These are phyloP conservation scores for Perca schrenkii DNA, from an alignment of 2,113 vertebrate genomes.

Conservation along the genomic window DNA sequence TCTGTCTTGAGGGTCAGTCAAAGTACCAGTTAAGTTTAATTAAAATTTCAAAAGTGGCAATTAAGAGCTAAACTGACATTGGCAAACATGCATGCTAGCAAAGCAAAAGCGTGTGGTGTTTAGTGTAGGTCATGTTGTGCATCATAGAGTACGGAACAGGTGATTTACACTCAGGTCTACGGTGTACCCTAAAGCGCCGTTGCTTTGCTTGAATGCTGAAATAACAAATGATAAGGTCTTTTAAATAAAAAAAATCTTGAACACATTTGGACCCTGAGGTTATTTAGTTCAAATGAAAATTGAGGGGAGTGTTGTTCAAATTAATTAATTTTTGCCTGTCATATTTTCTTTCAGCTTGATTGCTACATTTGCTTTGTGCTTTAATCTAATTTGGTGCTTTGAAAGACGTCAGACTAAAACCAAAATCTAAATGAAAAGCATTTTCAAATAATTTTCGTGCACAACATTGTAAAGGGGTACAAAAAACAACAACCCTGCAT, in stretches of 20 bases:
- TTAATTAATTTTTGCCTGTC: slow-evolving; percentile 67
- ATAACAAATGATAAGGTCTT: slow-evolving; percentile 43
- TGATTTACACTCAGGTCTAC: slow-evolving; percentile 33
- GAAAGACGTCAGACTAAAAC: slow-evolving; percentile 56
- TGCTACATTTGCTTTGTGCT: slow-evolving; percentile 58
- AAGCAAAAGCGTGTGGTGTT: neutral
- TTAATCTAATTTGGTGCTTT: slow-evolving; percentile 58
- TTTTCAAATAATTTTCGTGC: slow-evolving; percentile 61
- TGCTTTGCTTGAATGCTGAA: slow-evolving; percentile 28
- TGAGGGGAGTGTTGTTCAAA: slow-evolving; percentile 46
- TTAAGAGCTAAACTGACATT: slow-evolving; percentile 5
- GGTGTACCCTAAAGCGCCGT: slow-evolving; percentile 9
- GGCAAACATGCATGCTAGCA: neutral
- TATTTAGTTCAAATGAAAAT: slow-evolving; percentile 64
- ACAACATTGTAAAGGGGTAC: slow-evolving; percentile 20
- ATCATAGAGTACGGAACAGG: neutral
- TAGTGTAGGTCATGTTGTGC: neutral
- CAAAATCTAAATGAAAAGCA: slow-evolving; percentile 67
- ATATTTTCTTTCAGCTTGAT: slow-evolving; percentile 54
- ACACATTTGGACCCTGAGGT: slow-evolving; percentile 52
- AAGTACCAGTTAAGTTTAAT: neutral
- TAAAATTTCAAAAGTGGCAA: slow-evolving; percentile 1
- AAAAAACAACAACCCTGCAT: slow-evolving; percentile 6
- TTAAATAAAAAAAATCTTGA: neutral
- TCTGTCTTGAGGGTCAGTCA: slow-evolving; percentile 6